These are phyloP conservation scores for Epinotia bilunana DNA, from an alignment of 2,888 invertebrate genomes.

Conservation along the genomic window DNA sequence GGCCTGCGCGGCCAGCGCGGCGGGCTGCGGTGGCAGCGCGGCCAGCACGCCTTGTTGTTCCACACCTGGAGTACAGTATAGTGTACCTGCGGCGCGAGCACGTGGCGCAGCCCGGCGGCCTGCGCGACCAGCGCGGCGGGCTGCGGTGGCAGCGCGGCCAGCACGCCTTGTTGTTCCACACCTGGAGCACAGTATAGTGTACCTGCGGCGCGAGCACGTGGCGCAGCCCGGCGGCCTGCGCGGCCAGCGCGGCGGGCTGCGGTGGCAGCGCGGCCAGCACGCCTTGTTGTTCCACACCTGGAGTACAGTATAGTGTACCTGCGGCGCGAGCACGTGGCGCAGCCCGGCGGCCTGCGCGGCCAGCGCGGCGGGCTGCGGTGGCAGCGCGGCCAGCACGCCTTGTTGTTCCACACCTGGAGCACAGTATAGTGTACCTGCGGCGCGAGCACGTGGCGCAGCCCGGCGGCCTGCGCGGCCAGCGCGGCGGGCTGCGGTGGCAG, in stretches of 20 bases:
- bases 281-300: slow-evolving; percentile 40
- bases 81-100: slow-evolving; percentile 37
- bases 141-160: slow-evolving; percentile 37
- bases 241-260: slow-evolving; percentile 44
- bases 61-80: slow-evolving; percentile 14
- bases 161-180: slow-evolving; percentile 39
- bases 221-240: not conserved
- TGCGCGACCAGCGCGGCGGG: slow-evolving; percentile 44
- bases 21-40: slow-evolving; percentile 33
- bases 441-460: slow-evolving; percentile 10
- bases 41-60: slow-evolving; percentile 43
- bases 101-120: not conserved
- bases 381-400: slow-evolving; percentile 45
- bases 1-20: slow-evolving; percentile 43
- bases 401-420: slow-evolving; percentile 26
- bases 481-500: slow-evolving; percentile 46
- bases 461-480: not conserved
- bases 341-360: not conserved
- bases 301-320: slow-evolving; percentile 18
- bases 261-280: slow-evolving; percentile 41
- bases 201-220: slow-evolving; percentile 36
- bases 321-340: slow-evolving; percentile 23
- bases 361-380: slow-evolving; percentile 44
- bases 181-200: slow-evolving; percentile 21
- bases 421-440: slow-evolving; percentile 31